phyloP scores from a whole-genome alignment of 1,140 invertebrate species.

The Eumeta japonica region DNA sequence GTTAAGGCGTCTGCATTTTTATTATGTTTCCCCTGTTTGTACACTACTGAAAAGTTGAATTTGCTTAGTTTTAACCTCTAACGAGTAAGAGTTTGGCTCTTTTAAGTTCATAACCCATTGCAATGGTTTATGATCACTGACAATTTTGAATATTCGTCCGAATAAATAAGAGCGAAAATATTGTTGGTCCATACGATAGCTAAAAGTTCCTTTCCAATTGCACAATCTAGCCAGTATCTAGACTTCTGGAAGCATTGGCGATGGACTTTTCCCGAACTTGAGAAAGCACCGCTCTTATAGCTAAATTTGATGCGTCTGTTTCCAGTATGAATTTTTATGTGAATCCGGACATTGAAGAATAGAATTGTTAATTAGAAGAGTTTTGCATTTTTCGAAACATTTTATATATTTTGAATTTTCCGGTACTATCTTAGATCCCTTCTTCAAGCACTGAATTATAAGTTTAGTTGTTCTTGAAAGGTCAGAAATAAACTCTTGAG shows the following conservation, averaged over 20 bases:
- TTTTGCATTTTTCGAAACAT: conserved; percentile 7
- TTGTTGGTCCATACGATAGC: conserved; percentile 27
- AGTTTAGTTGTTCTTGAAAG: conserved; percentile 24
- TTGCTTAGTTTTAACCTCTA: conserved; percentile 47
- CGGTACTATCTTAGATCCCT: too few species aligned
- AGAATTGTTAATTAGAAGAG: conserved; percentile 3
- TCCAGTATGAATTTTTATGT: conserved; percentile 12
- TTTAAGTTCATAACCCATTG: too few species aligned
- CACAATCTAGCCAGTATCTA: conserved; percentile 18
- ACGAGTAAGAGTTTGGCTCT: conserved; percentile 40
- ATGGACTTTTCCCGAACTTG: conserved; percentile 19
- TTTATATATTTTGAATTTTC: conserved; percentile 12
- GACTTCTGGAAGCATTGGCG: conserved; percentile 18
- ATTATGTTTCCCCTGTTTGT: conserved; percentile 2
- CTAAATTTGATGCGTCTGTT: conserved; percentile 15
- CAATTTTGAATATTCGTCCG: conserved; percentile 41
- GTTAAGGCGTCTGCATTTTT: conserved; percentile 2
- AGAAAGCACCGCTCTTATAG: conserved; percentile 12
- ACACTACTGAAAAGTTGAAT: conserved; percentile 30
- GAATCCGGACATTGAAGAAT: conserved; percentile 17
- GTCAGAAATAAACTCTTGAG: conserved; percentile 19
- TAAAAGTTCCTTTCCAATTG: too few species aligned
- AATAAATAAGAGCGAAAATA: conserved; percentile 52
- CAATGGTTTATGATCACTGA: too few species aligned
- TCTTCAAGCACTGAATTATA: too few species aligned